Evolutionary conservation across 2,888 invertebrate genomes (phyloP), one percentile per base, ranked within the genome.

Genomic region (Netelia virgata): DNA sequence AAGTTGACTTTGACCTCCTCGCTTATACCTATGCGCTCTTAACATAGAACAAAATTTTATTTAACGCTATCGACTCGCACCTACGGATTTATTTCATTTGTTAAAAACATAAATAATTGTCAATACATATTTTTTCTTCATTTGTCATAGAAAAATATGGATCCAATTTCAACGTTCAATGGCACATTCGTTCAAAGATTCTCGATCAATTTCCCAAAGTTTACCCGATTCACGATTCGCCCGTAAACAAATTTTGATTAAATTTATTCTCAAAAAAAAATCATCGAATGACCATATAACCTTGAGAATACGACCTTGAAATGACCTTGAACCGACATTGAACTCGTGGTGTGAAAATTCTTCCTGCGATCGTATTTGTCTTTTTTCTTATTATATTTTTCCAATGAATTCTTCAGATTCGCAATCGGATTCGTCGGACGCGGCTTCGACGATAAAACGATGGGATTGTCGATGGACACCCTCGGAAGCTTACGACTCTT

Each of bases 401-500:
- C 5, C 11, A 61, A 28, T 69, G 2, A 76, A 61, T 53, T 66
- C 43, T 76, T 75, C 85, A 91, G 91, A 90, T 87, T 89, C 88
- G 18, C 89, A 89, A 84, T 91, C 91, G 75, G 92, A 93, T 61
- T 91, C 91, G 0, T 92, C 91, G 18, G 92, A 92, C 79, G 89
- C 89, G 57, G 90, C 91, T 5, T 91, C 91, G 64, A 92, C 91
- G 57, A 89, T 90, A 68, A 93, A 93, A 74, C 90, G 89, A 23
- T 93, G 91, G 90, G 89, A 90, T 68, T 89, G 88, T 83, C 88
- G 90, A 57, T 93, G 93, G 92, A 91, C 90, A 41, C 90, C 92
- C 14, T 91, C 93, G 41, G 93, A 93, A 74, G 89, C 89, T 14
- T 92, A 92, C 86, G 92, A 92, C 68, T 92, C 93, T 20, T 91